Percentiles rank a stretch among this genome's conserved stretches.
phyloP scores from a whole-genome alignment of 2,113 vertebrate genomes.

The Mobula hypostoma region DNA sequence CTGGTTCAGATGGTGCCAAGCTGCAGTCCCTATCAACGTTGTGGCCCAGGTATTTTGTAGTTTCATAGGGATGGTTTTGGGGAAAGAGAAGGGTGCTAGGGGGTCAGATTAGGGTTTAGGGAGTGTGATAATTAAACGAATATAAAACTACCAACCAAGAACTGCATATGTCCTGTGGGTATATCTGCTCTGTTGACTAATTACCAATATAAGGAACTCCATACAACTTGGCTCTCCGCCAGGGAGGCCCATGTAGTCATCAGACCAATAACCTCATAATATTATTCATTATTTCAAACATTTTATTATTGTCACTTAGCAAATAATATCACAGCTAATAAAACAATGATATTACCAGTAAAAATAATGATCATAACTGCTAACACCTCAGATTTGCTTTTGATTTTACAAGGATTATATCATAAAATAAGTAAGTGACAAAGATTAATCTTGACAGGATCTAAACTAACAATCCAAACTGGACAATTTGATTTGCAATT shows the following conservation, averaged over 20 bases:
- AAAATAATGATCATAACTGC: not conserved
- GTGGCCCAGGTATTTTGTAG: too few relatives aligned
- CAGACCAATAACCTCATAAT: not conserved
- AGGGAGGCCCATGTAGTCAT: not conserved
- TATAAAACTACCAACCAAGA: not conserved
- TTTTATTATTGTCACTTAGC: not conserved
- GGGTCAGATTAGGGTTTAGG: too few relatives aligned
- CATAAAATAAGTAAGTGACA: not conserved
- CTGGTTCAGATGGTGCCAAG: too few relatives aligned
- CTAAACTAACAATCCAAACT: not conserved
- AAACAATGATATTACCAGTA: not conserved
- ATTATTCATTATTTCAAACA: not conserved
- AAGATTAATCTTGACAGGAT: not conserved
- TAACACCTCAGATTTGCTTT: not conserved
- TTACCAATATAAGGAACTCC: not conserved
- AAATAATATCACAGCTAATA: not conserved
- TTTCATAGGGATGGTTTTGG: too few relatives aligned
- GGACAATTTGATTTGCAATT: not conserved
- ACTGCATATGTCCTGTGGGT: not conserved
- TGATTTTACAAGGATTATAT: not conserved
- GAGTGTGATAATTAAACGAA: too few relatives aligned
- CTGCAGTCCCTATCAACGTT: too few relatives aligned
- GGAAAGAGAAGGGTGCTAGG: too few relatives aligned
- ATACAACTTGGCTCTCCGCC: not conserved
- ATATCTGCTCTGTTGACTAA: not conserved